These are phyloP conservation scores for Emys orbicularis DNA, from an alignment of 2,797 vertebrate species.

Conservation along the genomic window DNA sequence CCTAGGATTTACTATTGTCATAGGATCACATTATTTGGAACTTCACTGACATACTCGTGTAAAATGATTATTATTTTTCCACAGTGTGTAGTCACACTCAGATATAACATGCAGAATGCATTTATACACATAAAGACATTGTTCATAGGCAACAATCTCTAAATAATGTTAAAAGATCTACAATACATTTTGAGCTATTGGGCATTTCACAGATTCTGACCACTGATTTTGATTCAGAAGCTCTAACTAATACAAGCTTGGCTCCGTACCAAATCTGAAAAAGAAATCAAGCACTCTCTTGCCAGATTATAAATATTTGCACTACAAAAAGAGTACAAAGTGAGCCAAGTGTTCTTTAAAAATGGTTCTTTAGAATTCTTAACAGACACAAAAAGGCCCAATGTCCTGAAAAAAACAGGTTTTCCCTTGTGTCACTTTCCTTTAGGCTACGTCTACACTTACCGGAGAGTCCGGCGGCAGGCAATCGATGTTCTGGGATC, in stretches of 20 bases:
- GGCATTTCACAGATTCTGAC: slow-evolving; percentile 52
- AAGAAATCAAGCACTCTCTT: slow-evolving; percentile 67
- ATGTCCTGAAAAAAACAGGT: slow-evolving; percentile 19
- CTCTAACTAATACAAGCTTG: slow-evolving; percentile 58
- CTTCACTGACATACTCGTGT: accelerated
- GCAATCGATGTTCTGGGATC: too few relatives aligned
- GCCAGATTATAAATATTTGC: slow-evolving; percentile 75
- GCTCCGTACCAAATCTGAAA: slow-evolving; percentile 54
- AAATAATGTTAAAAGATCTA: slow-evolving; percentile 1
- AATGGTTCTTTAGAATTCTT: slow-evolving; percentile 53
- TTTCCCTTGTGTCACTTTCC: slow-evolving; percentile 27
- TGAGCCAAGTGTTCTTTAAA: slow-evolving; percentile 58
- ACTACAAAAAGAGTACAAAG: slow-evolving; percentile 53
- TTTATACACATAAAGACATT: slow-evolving; percentile 10
- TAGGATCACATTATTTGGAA: neutral
- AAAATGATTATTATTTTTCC: neutral
- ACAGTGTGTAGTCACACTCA: neutral
- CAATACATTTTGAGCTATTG: neutral
- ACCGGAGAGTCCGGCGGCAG: too few relatives aligned
- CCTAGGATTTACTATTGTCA: neutral
- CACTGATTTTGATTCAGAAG: slow-evolving; percentile 68
- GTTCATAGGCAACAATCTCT: neutral
- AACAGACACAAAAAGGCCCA: slow-evolving; percentile 39
- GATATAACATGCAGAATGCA: neutral
- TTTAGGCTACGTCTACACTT: too few relatives aligned